Evolutionary conservation across 2,797 vertebrate species (phyloP), one percentile per base, ranked within the genome.

Genomic region (Semaprochilodus insignis): DNA sequence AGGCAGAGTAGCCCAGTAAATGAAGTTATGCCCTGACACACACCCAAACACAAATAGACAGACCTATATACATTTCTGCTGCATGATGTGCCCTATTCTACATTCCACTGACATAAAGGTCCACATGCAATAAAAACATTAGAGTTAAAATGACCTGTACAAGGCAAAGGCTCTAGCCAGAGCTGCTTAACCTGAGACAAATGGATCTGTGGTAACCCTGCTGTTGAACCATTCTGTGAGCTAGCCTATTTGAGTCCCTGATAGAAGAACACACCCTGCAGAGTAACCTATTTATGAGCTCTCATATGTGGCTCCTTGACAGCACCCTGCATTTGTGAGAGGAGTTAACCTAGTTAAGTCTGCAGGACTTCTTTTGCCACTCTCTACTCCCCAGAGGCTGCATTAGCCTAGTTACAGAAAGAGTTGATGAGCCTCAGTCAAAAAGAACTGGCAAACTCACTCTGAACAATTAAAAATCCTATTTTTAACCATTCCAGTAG

Each of bases 281-380:
- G 72, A 80, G 65, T 86, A 85, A 79, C 83, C 85, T 59, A 83
- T 84, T 83, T 87, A 78, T 82, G 74, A 73, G 52, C 78, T 83
- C 70, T 83, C 54, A 62, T 65, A 17, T 70, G n/a, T 72, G 66
- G 81, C 59, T 85, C 72, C 17, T 76, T 79, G 65, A 74, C 54
- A 81, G 82, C 70, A 36, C 55, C 23, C 80, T 85, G 51, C 17
- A 31, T 71, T 70, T 77, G 78, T 67, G 65, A 16, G 14, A 62
- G 48, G 80, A 77, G 67, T 85, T 88, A 87, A 87, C 87, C 88
- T 85, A 88, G 84, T 87, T 89, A 82, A 66, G 67, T 81, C 72
- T 84, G 74, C 82, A 84, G 75, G 83, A 83, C 81, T 85, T 86
- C 59, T 78, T 55, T 70, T 81, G 82, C 69, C 72, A 81, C 63